Percentiles rank a stretch among this genome's conserved stretches.
Evolutionary conservation across 2,797 vertebrate species (phyloP).

Genomic region (Podarcis siculus): DNA sequence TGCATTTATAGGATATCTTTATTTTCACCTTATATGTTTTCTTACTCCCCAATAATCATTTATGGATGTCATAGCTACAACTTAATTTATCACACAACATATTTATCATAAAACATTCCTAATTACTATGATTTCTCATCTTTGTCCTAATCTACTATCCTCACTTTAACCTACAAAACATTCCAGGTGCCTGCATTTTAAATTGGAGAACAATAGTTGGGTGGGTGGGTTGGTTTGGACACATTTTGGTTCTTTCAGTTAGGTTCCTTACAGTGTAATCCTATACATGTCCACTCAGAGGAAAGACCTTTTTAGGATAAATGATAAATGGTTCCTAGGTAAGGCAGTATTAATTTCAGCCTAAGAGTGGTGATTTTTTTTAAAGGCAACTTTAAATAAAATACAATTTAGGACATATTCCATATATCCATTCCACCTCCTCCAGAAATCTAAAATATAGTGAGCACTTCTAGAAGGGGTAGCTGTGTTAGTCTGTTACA

Average conservation of each 20-base stretch:
- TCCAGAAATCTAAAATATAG: background rate
- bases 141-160: background rate
- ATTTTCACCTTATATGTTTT: background rate
- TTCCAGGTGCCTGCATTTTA: background rate
- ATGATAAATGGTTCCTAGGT: background rate
- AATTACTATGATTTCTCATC: background rate
- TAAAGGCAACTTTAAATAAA: background rate
- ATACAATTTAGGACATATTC: background rate
- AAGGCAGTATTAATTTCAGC: no score
- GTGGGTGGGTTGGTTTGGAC: background rate
- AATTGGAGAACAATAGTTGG: background rate
- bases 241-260: background rate
- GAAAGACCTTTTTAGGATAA: background rate
- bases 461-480: background rate
- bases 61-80: background rate
- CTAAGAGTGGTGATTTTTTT: no score
- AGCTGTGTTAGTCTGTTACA: background rate
- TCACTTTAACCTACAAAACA: background rate
- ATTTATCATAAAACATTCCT: background rate
- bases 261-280: background rate
- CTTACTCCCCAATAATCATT: background rate
- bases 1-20: background rate
- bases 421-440: background rate
- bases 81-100: conserved; percentile 3
- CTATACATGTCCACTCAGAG: no score